Evolutionary conservation across 2,113 vertebrate species (phyloP).

Genomic region (Sakesphorus luctuosus): DNA sequence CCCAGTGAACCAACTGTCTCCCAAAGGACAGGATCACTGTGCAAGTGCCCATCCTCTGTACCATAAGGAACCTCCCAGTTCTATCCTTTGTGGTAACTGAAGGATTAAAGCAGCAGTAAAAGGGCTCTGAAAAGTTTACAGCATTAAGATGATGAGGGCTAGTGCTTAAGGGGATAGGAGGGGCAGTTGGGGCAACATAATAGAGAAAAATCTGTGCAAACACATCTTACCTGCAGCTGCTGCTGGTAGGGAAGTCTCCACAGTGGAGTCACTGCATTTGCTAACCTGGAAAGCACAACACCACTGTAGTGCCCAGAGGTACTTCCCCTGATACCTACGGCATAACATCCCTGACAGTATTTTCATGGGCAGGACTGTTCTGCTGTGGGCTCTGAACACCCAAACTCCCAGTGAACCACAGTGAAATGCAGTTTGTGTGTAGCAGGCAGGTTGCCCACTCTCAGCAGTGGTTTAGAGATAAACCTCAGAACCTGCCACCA

Average conservation of each 20-base stretch:
- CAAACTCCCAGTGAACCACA: not conserved
- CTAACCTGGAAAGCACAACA: slow-evolving; percentile 69
- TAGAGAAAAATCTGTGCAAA: not conserved
- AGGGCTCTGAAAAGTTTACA: not conserved
- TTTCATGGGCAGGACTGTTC: not conserved
- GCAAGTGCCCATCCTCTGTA: not conserved
- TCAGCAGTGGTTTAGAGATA: not conserved
- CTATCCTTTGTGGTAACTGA: not conserved
- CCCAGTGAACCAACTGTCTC: not conserved
- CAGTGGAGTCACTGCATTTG: slow-evolving; percentile 79
- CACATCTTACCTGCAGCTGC: slow-evolving; percentile 76
- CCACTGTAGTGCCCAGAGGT: not conserved
- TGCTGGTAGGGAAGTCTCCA: slow-evolving; percentile 85
- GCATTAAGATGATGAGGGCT: not conserved
- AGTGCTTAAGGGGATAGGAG: not conserved
- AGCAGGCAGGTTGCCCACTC: not conserved
- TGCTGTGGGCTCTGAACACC: not conserved
- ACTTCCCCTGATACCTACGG: not conserved
- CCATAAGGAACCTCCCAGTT: not conserved
- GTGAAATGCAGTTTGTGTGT: not conserved
- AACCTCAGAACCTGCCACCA: not conserved
- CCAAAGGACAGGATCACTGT: not conserved
- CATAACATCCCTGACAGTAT: not conserved
- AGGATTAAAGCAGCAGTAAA: not conserved
- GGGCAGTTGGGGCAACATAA: not conserved